Base-by-base conservation (phyloP, 2,113 vertebrate species). In the Notarius quadriscutis region DNA sequence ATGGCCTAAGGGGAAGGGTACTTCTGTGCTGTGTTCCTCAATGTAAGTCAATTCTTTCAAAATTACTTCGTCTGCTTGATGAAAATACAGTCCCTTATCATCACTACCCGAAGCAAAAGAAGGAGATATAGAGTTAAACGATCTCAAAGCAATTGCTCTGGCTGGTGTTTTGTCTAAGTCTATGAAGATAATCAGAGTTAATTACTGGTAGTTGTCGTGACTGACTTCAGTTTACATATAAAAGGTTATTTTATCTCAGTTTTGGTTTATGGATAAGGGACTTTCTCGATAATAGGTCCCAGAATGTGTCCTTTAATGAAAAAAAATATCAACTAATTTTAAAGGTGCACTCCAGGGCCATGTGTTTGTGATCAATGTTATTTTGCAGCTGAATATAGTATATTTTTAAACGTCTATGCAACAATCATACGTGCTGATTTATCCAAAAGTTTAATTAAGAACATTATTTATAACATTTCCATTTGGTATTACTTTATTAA, bases 61-160 rank as follows among this genome's bases (percentile, higher is more conserved):
- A 82, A 82, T 82, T 12, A 63, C 34, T 62, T 65, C 22, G 51
- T 14, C 30, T 25, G 80, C 58, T 63, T 82, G 30, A 82, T 82
- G 20, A 82, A 50, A 10, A 82, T 63, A 7, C 80, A 82, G 20
- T 9, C 27, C 27, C n/a, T 2, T 80, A 10, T 63, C 20, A 50
- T 48, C 58, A 25, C 22, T 63, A 82, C 30, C 30, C 58, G 48
- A 12, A 81, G 20, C 58, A 63, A 63, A 81, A 7, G 2, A 63
- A 80, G 3, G 22, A n/a, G 48, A 11, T 34, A 18, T 14, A 55
- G 4, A 55, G 50, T 55, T 27, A 22, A 62, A 62, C 4, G 17
- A 14, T 48, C 63, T 41, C 27, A 62, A 2, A 63, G 7, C n/a
- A 17, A 58, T 18, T 58, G 15, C n/a, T 58, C n/a, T 80, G n/a